phyloP scores from a whole-genome alignment of 2,113 vertebrate species.

The rabbit (Oryctolagus cuniculus) region mOryCun1.1 NC_091449.1:37805001-37805500 shows the following conservation, averaged over 20 bases:
- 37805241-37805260: not conserved
- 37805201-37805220: not conserved
- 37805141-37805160: not conserved
- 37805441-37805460: not conserved
- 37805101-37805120: not conserved
- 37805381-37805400: not conserved
- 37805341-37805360: not conserved
- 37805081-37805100: not conserved
- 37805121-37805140: too few relatives aligned
- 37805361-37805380: not conserved
- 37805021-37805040: not conserved
- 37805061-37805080: not conserved
- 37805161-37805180: not conserved
- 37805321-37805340: not conserved
- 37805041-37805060: not conserved
- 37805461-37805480: not conserved
- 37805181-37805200: not conserved
- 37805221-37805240: not conserved
- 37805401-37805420: not conserved
- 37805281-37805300: not conserved
- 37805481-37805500: slow-evolving; percentile 10
- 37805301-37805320: not conserved
- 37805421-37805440: not conserved
- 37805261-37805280: not conserved
- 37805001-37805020: not conserved